A percentile compares a stretch with the other conserved stretches of the same genome.
phyloP scores from a whole-genome alignment of 2,888 invertebrate genomes.

The Rosalia funebris region DNA sequence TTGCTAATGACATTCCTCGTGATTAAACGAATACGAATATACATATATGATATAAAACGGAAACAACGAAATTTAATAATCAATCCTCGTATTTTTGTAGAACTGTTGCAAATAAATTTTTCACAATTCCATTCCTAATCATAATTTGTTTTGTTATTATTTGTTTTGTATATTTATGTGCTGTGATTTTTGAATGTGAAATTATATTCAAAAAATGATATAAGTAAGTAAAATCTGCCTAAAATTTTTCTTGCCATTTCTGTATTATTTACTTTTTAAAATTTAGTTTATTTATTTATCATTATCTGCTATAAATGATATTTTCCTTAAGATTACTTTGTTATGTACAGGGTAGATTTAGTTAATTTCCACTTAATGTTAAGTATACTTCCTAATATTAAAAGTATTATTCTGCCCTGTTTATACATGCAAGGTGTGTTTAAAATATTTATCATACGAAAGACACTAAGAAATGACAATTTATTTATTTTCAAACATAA shows the following conservation, averaged over 20 bases:
- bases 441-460: conserved; percentile 26
- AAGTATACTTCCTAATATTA: conserved; percentile 53
- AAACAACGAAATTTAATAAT: conserved; percentile 22
- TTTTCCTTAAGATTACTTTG: conserved; percentile 39
- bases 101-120: conserved; percentile 21
- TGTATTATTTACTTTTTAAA: conserved; percentile 59
- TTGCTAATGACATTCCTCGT: conserved; percentile 12
- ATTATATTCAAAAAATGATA: conserved; percentile 53
- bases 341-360: conserved; percentile 47
- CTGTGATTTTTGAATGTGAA: conserved; percentile 63
- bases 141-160: conserved; percentile 56
- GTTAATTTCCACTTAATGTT: conserved; percentile 34
- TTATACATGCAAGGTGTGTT: conserved; percentile 40
- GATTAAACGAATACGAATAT: background rate
- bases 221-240: conserved; percentile 57
- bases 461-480: conserved; percentile 43
- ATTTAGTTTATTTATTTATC: conserved; percentile 53
- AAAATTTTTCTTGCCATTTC: conserved; percentile 65
- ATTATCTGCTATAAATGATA: conserved; percentile 49
- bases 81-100: conserved; percentile 1
- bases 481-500: conserved; percentile 28
- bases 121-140: conserved; percentile 59
- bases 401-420: conserved; percentile 56
- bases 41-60: background rate
- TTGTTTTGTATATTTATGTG: conserved; percentile 60